Conservation (phyloP, 2,113 vertebrate genomes). For the Nannobrachium achirus region DNA sequence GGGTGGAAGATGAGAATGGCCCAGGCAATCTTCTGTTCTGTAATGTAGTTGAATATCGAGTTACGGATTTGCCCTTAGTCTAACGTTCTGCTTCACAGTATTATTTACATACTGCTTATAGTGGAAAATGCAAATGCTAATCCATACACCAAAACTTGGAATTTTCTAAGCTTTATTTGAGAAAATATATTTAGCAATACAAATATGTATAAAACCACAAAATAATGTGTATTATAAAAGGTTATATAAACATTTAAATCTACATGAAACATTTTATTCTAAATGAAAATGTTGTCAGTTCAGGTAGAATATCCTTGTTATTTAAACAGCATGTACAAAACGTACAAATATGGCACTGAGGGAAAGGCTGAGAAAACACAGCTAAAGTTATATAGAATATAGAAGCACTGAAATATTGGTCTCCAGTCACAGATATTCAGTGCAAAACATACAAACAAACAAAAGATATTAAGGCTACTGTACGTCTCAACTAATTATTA, state of each 20-base stretch:
- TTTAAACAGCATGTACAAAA: constrained; percentile 43
- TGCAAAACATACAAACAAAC: too few relatives aligned
- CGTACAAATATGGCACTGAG: constrained; percentile 1
- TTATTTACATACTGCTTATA: too few relatives aligned
- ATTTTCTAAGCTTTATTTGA: constrained; percentile 49
- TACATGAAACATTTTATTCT: constrained; percentile 42
- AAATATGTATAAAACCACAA: constrained; percentile 31
- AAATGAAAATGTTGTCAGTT: constrained; percentile 4
- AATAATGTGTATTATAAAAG: not conserved
- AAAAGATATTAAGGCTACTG: not conserved
- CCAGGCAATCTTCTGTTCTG: too few relatives aligned
- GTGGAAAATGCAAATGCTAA: too few relatives aligned
- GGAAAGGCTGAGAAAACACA: constrained; percentile 32
- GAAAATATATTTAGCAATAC: constrained; percentile 55
- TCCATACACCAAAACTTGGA: not conserved
- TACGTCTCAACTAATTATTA: not conserved
- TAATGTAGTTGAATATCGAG: too few relatives aligned
- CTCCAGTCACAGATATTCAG: not conserved
- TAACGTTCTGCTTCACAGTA: too few relatives aligned
- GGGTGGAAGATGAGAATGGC: too few relatives aligned
- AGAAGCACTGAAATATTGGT: not conserved
- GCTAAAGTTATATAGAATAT: not conserved
- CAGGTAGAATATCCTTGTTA: not conserved
- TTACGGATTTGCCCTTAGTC: too few relatives aligned
- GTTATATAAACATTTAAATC: constrained; percentile 14